Conservation (phyloP, 1,140 invertebrate species). For the Pseudomyrmex flavicornis region DNA sequence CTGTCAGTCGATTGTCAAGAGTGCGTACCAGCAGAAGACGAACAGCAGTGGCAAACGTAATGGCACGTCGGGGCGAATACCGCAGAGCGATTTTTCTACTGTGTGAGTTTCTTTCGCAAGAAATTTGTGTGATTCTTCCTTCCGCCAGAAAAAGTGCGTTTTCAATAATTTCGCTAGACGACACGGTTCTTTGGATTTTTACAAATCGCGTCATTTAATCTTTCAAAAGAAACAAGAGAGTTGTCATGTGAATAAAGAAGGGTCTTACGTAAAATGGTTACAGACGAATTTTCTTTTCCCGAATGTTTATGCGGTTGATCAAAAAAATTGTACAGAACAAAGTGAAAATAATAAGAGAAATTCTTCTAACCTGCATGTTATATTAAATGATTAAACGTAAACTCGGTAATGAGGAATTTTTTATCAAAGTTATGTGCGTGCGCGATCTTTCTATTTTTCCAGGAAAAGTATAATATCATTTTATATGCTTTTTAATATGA, state of each 20-base stretch:
- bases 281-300: background rate
- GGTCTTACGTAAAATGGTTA: background rate
- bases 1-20: background rate
- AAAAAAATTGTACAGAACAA: background rate
- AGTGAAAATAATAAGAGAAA: background rate
- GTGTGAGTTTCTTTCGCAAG: constrained; percentile 62
- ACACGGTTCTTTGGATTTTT: background rate
- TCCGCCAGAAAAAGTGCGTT: background rate
- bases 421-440: background rate
- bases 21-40: background rate
- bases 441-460: too few species aligned
- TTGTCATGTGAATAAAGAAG: background rate
- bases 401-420: background rate
- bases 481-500: too few species aligned
- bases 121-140: background rate
- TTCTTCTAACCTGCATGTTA: background rate
- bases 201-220: constrained; percentile 2
- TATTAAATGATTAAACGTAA: background rate
- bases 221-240: background rate
- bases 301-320: too few species aligned
- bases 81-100: constrained; percentile 63
- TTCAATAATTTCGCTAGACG: background rate
- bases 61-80: constrained; percentile 60
- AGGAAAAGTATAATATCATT: too few species aligned
- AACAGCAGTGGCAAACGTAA: constrained; percentile 26